Evolutionary conservation across 2,113 vertebrate genomes (phyloP).

Genomic region (Bufo gargarizans): DNA sequence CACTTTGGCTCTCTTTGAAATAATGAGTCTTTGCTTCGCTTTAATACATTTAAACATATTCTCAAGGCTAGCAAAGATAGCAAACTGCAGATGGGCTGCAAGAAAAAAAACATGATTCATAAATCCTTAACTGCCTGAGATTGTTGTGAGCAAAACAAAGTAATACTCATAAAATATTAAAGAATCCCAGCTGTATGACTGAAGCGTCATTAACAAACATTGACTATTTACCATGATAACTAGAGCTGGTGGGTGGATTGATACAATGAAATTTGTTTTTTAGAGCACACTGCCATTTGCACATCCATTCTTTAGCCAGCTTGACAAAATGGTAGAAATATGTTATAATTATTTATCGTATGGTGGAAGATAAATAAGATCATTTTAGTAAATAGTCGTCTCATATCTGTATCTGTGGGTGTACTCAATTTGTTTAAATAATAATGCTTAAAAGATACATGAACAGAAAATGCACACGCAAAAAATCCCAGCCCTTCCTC

Average conservation of each 20-base stretch:
- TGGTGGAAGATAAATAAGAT: constrained; percentile 64
- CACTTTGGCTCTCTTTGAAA: constrained; percentile 97
- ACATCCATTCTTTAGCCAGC: constrained; percentile 73
- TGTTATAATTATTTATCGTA: constrained; percentile 56
- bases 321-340: constrained; percentile 64
- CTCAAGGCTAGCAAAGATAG: constrained; percentile 97
- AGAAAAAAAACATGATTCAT: constrained; percentile 90
- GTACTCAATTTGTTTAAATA: no score
- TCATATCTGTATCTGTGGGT: neutral
- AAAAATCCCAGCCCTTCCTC: no score
- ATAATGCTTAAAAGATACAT: no score
- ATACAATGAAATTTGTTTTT: constrained; percentile 72
- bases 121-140: constrained; percentile 97
- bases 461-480: no score
- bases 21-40: constrained; percentile 99
- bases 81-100: constrained; percentile 85
- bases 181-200: constrained; percentile 86
- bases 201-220: constrained; percentile 86
- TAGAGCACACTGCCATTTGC: constrained; percentile 70
- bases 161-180: constrained; percentile 91
- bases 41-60: constrained; percentile 99
- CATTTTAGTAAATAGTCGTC: neutral
- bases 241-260: constrained; percentile 77
- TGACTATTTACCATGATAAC: constrained; percentile 82
- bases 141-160: constrained; percentile 91